Conservation (phyloP, 2,888 invertebrate species). For the Stenchaetothrips biformis region DNA sequence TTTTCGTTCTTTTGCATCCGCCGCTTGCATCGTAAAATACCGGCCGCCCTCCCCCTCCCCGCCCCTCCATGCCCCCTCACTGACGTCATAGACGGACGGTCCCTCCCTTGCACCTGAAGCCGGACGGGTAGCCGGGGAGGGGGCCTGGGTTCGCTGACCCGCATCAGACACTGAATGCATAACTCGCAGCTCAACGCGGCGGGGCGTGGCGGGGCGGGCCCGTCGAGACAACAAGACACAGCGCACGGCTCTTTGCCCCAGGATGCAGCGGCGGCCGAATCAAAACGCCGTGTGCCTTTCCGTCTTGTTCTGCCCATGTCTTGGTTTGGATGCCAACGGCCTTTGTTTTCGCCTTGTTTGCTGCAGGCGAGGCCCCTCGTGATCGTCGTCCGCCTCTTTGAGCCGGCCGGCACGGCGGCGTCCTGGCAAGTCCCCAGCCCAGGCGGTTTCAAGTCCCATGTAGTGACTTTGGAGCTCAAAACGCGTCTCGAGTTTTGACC, state of each 20-base stretch:
- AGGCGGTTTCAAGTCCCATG: no score
- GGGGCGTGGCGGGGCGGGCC: constrained; percentile 3
- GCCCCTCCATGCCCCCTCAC: background rate
- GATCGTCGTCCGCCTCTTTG: no score
- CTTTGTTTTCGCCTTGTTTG: no score
- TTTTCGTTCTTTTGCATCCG: no score
- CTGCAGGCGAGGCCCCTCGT: no score
- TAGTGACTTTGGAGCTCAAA: no score
- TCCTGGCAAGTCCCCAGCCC: no score
- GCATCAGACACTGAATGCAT: constrained; percentile 18
- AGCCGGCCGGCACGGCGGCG: no score
- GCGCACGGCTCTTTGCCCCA: background rate
- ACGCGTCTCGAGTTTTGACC: no score
- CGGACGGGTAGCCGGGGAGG: background rate
- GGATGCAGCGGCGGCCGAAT: background rate
- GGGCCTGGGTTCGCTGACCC: constrained; percentile 15
- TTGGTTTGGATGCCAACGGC: background rate
- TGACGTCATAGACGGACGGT: background rate
- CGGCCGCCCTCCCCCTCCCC: background rate
- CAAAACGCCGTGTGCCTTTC: background rate
- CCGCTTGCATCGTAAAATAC: background rate
- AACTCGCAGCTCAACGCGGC: background rate
- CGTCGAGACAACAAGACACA: background rate
- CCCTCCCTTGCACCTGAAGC: background rate
- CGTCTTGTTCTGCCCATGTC: background rate